Base-by-base conservation (phyloP, 2,797 vertebrate genomes). In the Kryptolebias ocellatus region DNA sequence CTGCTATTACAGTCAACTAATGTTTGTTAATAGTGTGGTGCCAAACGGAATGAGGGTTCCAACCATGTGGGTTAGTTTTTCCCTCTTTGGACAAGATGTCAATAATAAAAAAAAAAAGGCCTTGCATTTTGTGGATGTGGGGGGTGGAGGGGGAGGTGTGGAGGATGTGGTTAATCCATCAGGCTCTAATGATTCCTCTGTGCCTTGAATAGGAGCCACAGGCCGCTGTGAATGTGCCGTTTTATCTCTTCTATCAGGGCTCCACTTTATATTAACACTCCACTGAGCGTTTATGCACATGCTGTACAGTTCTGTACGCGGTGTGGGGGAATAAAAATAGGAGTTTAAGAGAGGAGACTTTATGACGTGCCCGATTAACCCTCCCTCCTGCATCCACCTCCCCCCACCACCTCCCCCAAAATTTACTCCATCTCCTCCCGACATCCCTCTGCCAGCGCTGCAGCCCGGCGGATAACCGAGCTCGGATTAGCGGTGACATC, bases 401-500 rank as follows among this genome's bases (percentile, higher is more conserved):
- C 6, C 60, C n/a, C 18, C 59, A 28, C 56, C 70, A 53, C 60
- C 64, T 66, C 79, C 81, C 68, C 66, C 7, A 49, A 74, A 86
- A 83, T 74, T 81, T 73, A 74, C 64, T 82, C 83, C 83, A 80
- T 84, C 83, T 75, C 83, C 70, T 76, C 85, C 74, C 72, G 74
- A 57, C 64, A 81, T 84, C 79, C 81, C 83, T 85, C 84, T 84
- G 83, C 89, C 87, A 86, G 84, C 74, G 56, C 86, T 83, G 87
- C 89, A 92, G 85, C 91, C 91, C 87, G 72, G 77, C 81, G 83
- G 81, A 91, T 93, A 92, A 94, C 93, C 94, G 83, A 93, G 89
- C 84, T 72, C 88, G 93, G 95, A 95, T 96, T 95, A 94, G 74
- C 60, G 88, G 90, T 95, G 92, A 93, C 93, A 94, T 94, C 93